Conservation (phyloP, 2,888 invertebrate genomes). For the Dysmachus trigonus region DNA sequence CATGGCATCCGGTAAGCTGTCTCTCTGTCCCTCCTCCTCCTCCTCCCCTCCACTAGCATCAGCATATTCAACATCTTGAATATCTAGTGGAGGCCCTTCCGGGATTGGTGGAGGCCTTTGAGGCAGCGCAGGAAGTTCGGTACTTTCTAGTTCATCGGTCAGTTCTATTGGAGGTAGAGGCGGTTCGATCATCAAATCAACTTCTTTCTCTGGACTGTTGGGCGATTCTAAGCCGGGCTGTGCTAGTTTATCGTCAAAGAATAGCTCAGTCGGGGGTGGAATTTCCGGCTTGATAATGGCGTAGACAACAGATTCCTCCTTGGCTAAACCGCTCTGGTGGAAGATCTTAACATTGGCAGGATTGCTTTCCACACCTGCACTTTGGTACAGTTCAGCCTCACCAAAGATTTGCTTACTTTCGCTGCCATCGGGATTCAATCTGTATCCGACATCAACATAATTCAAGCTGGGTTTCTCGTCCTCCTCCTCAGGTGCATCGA, state of each 20-base stretch:
- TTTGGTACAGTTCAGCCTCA: constrained; percentile 63
- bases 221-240: not conserved
- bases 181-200: not conserved
- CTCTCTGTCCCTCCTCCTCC: constrained; percentile 61
- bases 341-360: constrained; percentile 55
- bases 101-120: constrained; percentile 58
- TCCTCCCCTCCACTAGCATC: constrained; percentile 68
- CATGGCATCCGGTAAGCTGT: constrained; percentile 70
- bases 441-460: constrained; percentile 64
- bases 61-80: constrained; percentile 69
- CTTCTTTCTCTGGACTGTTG: constrained; percentile 1
- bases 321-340: constrained; percentile 60
- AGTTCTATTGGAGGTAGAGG: not conserved
- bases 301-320: constrained; percentile 61
- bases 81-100: constrained; percentile 68
- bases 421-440: constrained; percentile 64
- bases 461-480: constrained; percentile 56
- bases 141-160: constrained; percentile 57
- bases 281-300: constrained; percentile 63
- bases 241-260: constrained; percentile 52
- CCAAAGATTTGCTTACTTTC: constrained; percentile 62
- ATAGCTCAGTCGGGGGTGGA: constrained; percentile 54
- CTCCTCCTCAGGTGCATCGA: constrained; percentile 21
- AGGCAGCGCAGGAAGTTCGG: constrained; percentile 56
- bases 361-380: not conserved